Evolutionary conservation across 2,797 vertebrate genomes (phyloP).

Genomic region (Oophaga sylvatica): DNA sequence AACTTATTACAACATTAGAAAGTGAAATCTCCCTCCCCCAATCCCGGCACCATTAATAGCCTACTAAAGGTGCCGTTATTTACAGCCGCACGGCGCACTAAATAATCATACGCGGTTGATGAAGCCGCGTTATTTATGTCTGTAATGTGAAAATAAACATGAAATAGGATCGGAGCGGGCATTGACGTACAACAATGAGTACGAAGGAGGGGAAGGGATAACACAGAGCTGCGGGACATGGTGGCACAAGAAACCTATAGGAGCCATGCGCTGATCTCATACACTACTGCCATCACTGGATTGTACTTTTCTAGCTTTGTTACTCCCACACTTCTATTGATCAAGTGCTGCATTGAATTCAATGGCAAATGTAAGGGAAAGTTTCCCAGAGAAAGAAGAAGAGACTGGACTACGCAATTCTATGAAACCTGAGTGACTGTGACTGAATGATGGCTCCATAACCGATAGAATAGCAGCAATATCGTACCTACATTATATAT

Average conservation of each 20-base stretch:
- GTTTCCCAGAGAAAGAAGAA: too few relatives aligned
- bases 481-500: too few relatives aligned
- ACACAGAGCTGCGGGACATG: not conserved
- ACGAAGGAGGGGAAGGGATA: not conserved
- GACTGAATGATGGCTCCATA: too few relatives aligned
- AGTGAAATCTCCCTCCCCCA: constrained; percentile 41
- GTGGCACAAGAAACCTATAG: not conserved
- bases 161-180: constrained; percentile 7
- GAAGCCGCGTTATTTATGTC: constrained; percentile 5
- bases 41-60: constrained; percentile 27
- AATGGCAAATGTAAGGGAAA: too few relatives aligned
- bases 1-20: constrained; percentile 52
- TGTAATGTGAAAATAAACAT: constrained; percentile 15
- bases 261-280: not conserved
- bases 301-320: not conserved
- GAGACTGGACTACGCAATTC: too few relatives aligned
- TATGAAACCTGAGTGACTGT: too few relatives aligned
- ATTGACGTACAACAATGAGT: not conserved
- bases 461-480: too few relatives aligned
- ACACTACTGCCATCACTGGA: not conserved
- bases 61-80: constrained; percentile 46
- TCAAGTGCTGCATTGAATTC: not conserved
- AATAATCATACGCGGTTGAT: constrained; percentile 33
- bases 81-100: not conserved
- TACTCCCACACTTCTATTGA: not conserved